Percentiles rank a stretch among this genome's conserved stretches.
Evolutionary conservation across 2,888 invertebrate species (phyloP).

Genomic region (Ceramica pisi): DNA sequence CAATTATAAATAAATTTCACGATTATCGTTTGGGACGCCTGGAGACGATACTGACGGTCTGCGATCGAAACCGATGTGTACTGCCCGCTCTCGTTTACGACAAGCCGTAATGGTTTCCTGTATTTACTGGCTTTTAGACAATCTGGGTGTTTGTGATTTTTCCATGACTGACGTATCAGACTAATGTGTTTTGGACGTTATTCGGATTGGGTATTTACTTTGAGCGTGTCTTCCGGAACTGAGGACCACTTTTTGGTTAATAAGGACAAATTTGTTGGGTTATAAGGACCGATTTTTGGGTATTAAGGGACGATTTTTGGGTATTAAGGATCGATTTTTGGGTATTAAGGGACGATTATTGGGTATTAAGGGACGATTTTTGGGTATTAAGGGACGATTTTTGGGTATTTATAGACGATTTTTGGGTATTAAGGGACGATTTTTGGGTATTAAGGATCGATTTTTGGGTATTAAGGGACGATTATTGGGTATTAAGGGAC

Average conservation of each 20-base stretch:
- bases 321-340: too few relatives aligned
- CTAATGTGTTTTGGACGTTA: conserved; percentile 48
- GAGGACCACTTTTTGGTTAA: not conserved
- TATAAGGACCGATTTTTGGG: not conserved
- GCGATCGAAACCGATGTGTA: conserved; percentile 55
- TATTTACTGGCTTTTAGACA: conserved; percentile 65
- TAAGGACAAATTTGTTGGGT: too few relatives aligned
- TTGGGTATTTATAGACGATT: too few relatives aligned
- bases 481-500: too few relatives aligned
- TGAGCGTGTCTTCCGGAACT: not conserved
- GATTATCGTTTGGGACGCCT: conserved; percentile 60
- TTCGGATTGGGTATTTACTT: conserved; percentile 17
- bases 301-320: too few relatives aligned
- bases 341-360: too few relatives aligned
- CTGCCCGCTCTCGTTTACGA: conserved; percentile 75
- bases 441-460: too few relatives aligned
- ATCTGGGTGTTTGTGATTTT: conserved; percentile 53
- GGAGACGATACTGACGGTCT: conserved; percentile 69
- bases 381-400: too few relatives aligned
- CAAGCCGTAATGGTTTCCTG: conserved; percentile 81
- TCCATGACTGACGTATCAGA: conserved; percentile 37
- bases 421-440: too few relatives aligned
- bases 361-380: too few relatives aligned
- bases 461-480: too few relatives aligned
- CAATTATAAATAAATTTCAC: conserved; percentile 62